Conservation (phyloP, 2,113 vertebrate species). For the Agapornis roseicollis region DNA sequence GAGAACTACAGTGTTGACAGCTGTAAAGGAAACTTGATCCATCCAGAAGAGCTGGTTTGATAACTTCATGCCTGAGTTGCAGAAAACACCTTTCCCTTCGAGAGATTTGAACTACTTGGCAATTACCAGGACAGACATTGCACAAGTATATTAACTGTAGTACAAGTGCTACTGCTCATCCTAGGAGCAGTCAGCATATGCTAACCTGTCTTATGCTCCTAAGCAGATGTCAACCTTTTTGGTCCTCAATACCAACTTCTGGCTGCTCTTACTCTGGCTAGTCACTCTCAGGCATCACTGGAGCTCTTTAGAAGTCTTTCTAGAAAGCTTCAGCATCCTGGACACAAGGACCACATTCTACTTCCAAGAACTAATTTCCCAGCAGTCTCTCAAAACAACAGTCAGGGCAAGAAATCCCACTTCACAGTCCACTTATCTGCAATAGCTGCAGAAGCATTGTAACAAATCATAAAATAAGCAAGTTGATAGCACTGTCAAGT, state of each 20-base stretch:
- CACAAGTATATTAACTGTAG: not conserved
- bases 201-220: not conserved
- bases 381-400: not conserved
- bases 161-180: not conserved
- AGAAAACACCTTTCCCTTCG: not conserved
- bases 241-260: not conserved
- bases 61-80: not conserved
- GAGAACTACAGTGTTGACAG: not conserved
- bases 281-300: not conserved
- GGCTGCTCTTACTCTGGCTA: not conserved
- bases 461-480: not conserved
- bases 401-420: not conserved
- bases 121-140: not conserved
- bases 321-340: not conserved
- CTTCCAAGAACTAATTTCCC: not conserved
- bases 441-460: not conserved
- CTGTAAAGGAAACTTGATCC: not conserved
- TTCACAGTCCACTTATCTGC: not conserved
- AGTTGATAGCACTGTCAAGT: not conserved
- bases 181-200: not conserved
- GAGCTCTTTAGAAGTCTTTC: not conserved
- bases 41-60: not conserved
- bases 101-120: not conserved
- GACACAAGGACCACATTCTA: not conserved
- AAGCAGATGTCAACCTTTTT: not conserved